Evolutionary conservation across 1,140 invertebrate species (phyloP).

Genomic region (Berghia stephanieae): DNA sequence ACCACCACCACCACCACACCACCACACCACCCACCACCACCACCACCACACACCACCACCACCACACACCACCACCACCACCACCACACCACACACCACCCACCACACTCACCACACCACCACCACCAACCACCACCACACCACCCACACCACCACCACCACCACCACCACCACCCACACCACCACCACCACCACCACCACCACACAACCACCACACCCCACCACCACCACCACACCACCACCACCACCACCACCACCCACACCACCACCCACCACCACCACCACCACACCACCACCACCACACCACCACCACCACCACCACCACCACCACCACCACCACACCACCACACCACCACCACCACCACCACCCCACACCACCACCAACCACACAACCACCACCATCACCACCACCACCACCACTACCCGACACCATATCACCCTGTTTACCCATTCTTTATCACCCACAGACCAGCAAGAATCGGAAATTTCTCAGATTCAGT

Average conservation of each 20-base stretch:
- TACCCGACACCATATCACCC: neutral
- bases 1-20: too few relatives aligned
- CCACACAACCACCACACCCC: neutral
- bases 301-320: neutral
- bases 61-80: slow-evolving; percentile 6
- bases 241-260: neutral
- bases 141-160: neutral
- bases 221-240: neutral
- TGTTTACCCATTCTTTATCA: slow-evolving; percentile 3
- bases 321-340: too few relatives aligned
- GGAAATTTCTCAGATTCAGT: slow-evolving; percentile 46
- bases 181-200: neutral
- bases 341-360: neutral
- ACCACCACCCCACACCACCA: neutral
- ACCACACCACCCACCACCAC: slow-evolving; percentile 2
- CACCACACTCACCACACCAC: neutral
- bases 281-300: neutral
- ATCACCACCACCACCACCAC: neutral
- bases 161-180: too few relatives aligned
- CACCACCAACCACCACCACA: neutral
- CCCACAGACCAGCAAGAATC: slow-evolving; percentile 47
- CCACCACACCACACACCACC: neutral
- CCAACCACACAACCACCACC: neutral
- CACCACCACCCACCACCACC: neutral
- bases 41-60: slow-evolving; percentile 1